These are phyloP conservation scores for Labia minor DNA, from an alignment of 2,888 invertebrate genomes.

Conservation along the genomic window DNA sequence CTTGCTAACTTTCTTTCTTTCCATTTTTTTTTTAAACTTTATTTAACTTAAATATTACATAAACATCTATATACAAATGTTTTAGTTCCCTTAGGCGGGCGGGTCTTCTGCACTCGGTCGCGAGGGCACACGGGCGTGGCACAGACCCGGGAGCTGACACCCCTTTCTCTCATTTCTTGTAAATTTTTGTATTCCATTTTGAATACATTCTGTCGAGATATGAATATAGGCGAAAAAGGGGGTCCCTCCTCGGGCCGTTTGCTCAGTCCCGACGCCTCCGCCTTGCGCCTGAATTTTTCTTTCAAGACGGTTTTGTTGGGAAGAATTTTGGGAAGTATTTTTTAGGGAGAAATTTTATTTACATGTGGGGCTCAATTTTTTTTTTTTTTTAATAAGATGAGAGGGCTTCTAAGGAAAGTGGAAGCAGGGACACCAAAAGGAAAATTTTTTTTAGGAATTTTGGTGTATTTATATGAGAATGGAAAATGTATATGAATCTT, in stretches of 20 bases:
- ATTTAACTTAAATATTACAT: constrained; percentile 21
- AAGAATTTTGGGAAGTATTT: background rate
- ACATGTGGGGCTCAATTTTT: background rate
- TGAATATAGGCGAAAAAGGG: background rate
- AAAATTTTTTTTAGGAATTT: background rate
- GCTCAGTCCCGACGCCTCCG: background rate
- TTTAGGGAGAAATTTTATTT: background rate
- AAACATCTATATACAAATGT: constrained; percentile 17
- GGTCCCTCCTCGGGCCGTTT: background rate
- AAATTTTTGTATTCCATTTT: background rate
- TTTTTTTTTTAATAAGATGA: no score
- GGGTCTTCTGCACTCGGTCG: constrained; percentile 8
- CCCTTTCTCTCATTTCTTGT: background rate
- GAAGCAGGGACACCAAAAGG: constrained; percentile 3
- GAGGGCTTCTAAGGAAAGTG: background rate
- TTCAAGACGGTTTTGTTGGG: background rate
- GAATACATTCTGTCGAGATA: background rate
- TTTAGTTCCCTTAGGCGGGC: constrained; percentile 13
- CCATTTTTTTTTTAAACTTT: constrained; percentile 16
- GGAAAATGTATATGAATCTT: background rate
- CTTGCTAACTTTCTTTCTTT: background rate
- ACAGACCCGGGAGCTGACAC: background rate
- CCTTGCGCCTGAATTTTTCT: background rate
- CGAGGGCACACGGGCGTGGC: constrained; percentile 8
- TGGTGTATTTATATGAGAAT: background rate